Conservation (phyloP, 2,797 vertebrate species). For the Lithobates sylvaticus region DNA sequence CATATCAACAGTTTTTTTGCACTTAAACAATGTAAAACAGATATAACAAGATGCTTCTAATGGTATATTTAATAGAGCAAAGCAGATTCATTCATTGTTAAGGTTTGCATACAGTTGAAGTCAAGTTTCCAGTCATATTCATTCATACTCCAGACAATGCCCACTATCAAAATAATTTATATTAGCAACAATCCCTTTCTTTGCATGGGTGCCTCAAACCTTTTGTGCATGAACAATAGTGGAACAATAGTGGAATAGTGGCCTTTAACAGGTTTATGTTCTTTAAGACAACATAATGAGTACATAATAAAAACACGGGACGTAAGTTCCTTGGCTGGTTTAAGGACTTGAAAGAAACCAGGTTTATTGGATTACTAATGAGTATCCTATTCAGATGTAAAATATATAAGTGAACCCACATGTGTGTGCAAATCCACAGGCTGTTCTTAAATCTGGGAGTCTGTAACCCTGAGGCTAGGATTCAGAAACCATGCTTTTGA, state of each 20-base stretch:
- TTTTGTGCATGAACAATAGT: neutral
- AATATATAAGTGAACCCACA: constrained; percentile 40
- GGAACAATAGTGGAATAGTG: neutral
- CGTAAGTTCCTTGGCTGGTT: constrained; percentile 12
- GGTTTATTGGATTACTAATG: constrained; percentile 59
- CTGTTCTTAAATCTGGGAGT: constrained; percentile 33
- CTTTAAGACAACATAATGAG: constrained; percentile 25
- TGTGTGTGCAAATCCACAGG: constrained; percentile 44
- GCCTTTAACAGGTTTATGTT: constrained; percentile 12
- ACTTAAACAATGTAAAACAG: neutral
- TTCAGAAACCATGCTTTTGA: constrained; percentile 24
- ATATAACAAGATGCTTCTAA: too few relatives aligned
- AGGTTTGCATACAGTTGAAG: neutral
- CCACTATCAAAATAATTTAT: neutral
- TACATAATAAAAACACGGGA: constrained; percentile 41
- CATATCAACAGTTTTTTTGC: too few relatives aligned
- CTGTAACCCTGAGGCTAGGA: constrained; percentile 40
- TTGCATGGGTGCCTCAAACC: neutral
- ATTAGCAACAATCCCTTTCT: neutral
- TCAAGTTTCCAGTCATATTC: neutral
- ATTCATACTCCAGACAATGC: neutral
- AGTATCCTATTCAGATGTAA: constrained; percentile 50
- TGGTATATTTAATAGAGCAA: neutral
- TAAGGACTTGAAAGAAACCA: constrained; percentile 47
- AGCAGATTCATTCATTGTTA: neutral